phyloP scores from a whole-genome alignment of 2,113 vertebrate species.

The Hiodon alosoides region DNA sequence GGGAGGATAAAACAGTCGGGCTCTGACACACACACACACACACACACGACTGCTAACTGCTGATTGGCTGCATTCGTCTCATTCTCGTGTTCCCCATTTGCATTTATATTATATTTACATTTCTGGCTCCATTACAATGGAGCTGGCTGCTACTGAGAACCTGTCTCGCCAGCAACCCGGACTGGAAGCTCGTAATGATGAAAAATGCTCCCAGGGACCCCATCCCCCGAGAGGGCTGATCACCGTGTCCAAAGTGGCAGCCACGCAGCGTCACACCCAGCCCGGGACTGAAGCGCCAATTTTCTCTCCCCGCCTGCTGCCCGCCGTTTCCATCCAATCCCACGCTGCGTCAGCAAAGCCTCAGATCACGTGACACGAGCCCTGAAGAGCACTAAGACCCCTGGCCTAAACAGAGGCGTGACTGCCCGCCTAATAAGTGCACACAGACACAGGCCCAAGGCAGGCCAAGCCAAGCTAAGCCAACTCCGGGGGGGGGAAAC shows the following conservation, averaged over 20 bases:
- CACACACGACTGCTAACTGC: no score
- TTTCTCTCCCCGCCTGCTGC: no score
- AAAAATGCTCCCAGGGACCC: neutral
- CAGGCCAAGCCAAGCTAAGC: no score
- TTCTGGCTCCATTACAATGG: neutral
- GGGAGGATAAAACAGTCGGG: constrained; percentile 14
- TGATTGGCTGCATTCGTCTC: neutral
- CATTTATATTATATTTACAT: constrained; percentile 24
- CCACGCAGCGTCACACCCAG: no score
- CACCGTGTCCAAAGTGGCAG: neutral
- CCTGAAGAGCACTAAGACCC: no score
- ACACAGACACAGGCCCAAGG: no score
- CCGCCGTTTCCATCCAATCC: no score
- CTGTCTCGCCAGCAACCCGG: neutral
- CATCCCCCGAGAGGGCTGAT: neutral
- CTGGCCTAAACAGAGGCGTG: no score
- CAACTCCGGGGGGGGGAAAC: no score
- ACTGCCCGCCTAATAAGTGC: no score
- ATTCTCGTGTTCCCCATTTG: neutral
- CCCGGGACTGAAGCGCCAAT: neutral
- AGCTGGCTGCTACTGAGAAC: neutral
- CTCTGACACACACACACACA: neutral
- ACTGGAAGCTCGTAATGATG: neutral
- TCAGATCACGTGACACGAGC: no score
- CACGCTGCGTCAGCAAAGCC: no score